These are phyloP conservation scores for Thunnus maccoyii DNA, from an alignment of 2,113 vertebrate genomes.

Conservation along the genomic window DNA sequence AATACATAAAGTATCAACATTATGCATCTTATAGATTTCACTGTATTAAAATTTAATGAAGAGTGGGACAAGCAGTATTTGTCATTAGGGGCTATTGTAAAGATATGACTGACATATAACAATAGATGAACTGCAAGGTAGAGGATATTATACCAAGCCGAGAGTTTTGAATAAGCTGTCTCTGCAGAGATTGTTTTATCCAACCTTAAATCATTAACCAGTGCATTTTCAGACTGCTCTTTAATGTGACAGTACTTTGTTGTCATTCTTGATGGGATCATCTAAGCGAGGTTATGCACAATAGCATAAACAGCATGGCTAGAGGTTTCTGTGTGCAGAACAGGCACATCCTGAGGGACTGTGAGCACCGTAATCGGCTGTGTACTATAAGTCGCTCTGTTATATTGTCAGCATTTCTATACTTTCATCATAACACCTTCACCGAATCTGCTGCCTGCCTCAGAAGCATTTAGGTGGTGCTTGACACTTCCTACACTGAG, in stretches of 20 bases:
- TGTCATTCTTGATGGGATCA: constrained; percentile 54
- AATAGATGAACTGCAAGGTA: constrained; percentile 14
- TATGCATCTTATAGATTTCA: constrained; percentile 6
- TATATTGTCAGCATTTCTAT: constrained; percentile 66
- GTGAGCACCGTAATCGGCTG: constrained; percentile 46
- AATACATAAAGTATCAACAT: constrained; percentile 1
- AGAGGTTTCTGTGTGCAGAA: constrained; percentile 48
- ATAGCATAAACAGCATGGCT: constrained; percentile 45
- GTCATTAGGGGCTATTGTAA: background rate
- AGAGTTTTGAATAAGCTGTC: constrained; percentile 16
- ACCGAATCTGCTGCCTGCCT: constrained; percentile 47
- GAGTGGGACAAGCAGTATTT: background rate
- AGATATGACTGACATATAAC: constrained; percentile 1
- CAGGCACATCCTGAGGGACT: constrained; percentile 57
- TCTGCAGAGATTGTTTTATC: constrained; percentile 38
- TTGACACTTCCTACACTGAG: constrained; percentile 54
- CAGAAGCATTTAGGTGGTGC: constrained; percentile 55
- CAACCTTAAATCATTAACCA: constrained; percentile 35
- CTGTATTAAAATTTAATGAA: background rate
- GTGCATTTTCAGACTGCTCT: constrained; percentile 42
- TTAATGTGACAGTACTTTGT: constrained; percentile 69
- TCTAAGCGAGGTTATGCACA: constrained; percentile 47
- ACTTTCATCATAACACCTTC: constrained; percentile 63
- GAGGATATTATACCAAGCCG: background rate
- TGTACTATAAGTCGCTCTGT: constrained; percentile 48